Evolutionary conservation across 1,140 invertebrate genomes (phyloP).

Genomic region (Fopius arisanus): DNA sequence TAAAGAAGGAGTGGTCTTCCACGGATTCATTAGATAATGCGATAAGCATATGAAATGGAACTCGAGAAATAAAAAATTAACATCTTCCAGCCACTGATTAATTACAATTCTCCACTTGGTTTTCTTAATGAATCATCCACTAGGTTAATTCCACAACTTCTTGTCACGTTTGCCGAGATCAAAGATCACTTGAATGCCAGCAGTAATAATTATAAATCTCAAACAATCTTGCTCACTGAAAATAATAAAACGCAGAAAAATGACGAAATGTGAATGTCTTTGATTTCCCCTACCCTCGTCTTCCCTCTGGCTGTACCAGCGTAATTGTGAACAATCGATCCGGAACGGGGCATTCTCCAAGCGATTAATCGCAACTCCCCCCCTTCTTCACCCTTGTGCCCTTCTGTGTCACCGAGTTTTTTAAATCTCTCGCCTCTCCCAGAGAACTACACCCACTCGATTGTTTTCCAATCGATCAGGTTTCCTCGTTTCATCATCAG

Average conservation of each 20-base stretch:
- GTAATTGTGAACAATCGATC: constrained; percentile 11
- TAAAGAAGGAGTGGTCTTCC: too few species aligned
- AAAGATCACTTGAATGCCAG: not conserved
- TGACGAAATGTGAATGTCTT: constrained; percentile 6
- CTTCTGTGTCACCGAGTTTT: constrained; percentile 11
- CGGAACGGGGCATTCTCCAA: constrained; percentile 2
- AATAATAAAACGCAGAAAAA: not conserved
- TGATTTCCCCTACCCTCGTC: not conserved
- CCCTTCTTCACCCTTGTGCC: too few species aligned
- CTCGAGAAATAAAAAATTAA: too few species aligned
- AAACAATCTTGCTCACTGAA: not conserved
- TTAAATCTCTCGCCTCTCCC: not conserved
- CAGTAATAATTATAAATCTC: not conserved
- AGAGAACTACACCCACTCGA: not conserved
- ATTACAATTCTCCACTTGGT: not conserved
- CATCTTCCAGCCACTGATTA: too few species aligned
- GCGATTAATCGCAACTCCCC: constrained; percentile 8
- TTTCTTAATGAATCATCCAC: not conserved
- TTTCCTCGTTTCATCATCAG: not conserved
- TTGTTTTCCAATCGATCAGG: constrained; percentile 4
- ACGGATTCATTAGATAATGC: too few species aligned
- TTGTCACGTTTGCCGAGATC: not conserved
- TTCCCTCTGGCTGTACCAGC: not conserved
- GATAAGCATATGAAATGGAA: too few species aligned
- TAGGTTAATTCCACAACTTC: not conserved